phyloP scores from a whole-genome alignment of 2,797 vertebrate genomes.

The Myotis pilosus region DNA sequence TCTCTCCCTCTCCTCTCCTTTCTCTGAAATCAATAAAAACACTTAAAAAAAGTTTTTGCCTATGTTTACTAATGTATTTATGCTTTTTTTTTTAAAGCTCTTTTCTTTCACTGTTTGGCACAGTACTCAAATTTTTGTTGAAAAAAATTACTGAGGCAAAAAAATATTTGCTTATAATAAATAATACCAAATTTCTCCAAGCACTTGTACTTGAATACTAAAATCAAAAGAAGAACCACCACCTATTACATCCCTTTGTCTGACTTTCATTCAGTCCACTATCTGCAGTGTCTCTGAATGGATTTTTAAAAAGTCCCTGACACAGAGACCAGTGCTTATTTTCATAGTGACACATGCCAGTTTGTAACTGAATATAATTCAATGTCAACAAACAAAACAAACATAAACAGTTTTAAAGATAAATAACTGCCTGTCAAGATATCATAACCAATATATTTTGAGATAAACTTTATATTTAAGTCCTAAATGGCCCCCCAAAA shows the following conservation, averaged over 20 bases:
- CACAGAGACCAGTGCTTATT: not conserved
- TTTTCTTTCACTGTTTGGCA: constrained; percentile 9
- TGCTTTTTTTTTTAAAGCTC: not conserved
- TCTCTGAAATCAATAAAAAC: too few species aligned
- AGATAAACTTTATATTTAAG: not conserved
- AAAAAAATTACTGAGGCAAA: constrained; percentile 34
- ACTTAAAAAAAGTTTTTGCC: not conserved
- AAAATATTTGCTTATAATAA: constrained; percentile 38
- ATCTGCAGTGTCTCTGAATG: not conserved
- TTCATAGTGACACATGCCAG: not conserved
- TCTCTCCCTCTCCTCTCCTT: too few species aligned
- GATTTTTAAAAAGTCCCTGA: constrained; percentile 10
- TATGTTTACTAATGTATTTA: constrained; percentile 23
- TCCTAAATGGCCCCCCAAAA: not conserved
- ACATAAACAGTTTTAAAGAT: constrained; percentile 9
- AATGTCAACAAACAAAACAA: not conserved
- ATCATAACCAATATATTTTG: constrained; percentile 35
- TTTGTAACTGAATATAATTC: constrained; percentile 32
- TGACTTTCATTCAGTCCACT: not conserved
- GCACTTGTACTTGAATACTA: not conserved
- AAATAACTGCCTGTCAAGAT: not conserved
- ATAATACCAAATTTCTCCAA: not conserved
- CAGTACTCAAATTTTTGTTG: not conserved
- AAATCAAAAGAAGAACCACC: not conserved
- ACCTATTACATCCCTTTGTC: not conserved